Evolutionary conservation across 1,140 invertebrate species (phyloP).

Genomic region (Drosophila pandora): DNA sequence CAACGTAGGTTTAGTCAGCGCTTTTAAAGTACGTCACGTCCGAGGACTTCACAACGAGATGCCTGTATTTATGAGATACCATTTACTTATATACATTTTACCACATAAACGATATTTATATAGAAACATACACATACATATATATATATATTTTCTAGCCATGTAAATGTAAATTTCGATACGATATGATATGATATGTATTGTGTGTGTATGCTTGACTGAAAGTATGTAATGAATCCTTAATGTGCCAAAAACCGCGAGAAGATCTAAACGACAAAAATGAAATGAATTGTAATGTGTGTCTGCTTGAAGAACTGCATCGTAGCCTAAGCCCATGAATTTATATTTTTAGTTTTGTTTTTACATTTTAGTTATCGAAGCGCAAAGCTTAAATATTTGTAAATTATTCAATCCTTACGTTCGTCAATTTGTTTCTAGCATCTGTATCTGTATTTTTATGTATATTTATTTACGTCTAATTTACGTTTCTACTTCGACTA

Average conservation of each 20-base stretch:
- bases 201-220: slow-evolving; percentile 39
- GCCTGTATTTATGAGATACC: slow-evolving; percentile 78
- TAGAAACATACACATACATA: slow-evolving; percentile 26
- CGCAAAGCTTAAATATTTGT: slow-evolving; percentile 33
- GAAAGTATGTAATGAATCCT: slow-evolving; percentile 68
- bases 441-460: slow-evolving; percentile 42
- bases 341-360: slow-evolving; percentile 44
- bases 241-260: slow-evolving; percentile 74
- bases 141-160: slow-evolving; percentile 61
- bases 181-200: slow-evolving; percentile 28
- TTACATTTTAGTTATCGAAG: slow-evolving; percentile 44
- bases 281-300: slow-evolving; percentile 35
- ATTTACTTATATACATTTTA: slow-evolving; percentile 57
- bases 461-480: slow-evolving; percentile 72
- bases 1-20: slow-evolving; percentile 60
- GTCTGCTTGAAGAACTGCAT: slow-evolving; percentile 62
- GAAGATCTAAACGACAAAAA: slow-evolving; percentile 16
- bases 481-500: slow-evolving; percentile 61
- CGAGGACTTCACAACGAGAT: slow-evolving; percentile 60
- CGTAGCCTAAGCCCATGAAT: slow-evolving; percentile 50
- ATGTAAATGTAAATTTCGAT: slow-evolving; percentile 65
- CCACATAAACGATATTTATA: slow-evolving; percentile 56
- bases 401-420: slow-evolving; percentile 46
- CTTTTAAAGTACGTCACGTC: slow-evolving; percentile 72
- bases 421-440: slow-evolving; percentile 45